These are phyloP conservation scores for Gadopsis marmoratus DNA, from an alignment of 2,797 vertebrate genomes.

Conservation along the genomic window DNA sequence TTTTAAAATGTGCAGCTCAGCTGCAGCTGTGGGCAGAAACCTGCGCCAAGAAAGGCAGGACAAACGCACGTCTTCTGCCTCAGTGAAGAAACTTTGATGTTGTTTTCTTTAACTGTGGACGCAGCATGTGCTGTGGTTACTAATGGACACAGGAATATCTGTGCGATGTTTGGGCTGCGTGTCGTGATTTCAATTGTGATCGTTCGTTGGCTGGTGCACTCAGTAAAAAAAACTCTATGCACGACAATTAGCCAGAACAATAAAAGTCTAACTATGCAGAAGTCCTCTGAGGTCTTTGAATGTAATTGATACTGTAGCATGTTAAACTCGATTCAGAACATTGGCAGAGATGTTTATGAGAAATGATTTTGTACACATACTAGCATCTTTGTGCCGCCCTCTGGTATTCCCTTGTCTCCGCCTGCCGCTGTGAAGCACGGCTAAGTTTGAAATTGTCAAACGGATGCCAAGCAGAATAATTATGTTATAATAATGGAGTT, in stretches of 20 bases:
- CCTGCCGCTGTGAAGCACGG: constrained; percentile 37
- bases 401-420: constrained; percentile 30
- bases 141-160: not conserved
- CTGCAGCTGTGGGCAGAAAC: constrained; percentile 8
- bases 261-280: constrained; percentile 1
- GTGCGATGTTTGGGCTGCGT: not conserved
- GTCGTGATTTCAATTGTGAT: constrained; percentile 11
- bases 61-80: not conserved
- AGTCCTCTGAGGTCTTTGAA: constrained; percentile 20
- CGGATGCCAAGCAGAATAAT: constrained; percentile 45
- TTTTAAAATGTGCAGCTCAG: constrained; percentile 5
- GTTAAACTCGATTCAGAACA: constrained; percentile 21
- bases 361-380: constrained; percentile 31
- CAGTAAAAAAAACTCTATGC: not conserved
- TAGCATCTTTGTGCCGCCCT: constrained; percentile 28
- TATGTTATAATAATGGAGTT: constrained; percentile 52
- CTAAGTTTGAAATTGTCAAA: constrained; percentile 61
- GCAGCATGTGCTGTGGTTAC: not conserved
- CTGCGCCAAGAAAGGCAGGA: constrained; percentile 8
- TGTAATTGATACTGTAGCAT: constrained; percentile 33
- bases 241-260: not conserved
- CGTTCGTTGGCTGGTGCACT: not conserved
- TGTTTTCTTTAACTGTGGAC: constrained; percentile 9
- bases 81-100: constrained; percentile 1
- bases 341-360: constrained; percentile 25